These are phyloP conservation scores for Semicossyphus pulcher DNA, from an alignment of 2,113 vertebrate genomes.

Conservation along the genomic window DNA sequence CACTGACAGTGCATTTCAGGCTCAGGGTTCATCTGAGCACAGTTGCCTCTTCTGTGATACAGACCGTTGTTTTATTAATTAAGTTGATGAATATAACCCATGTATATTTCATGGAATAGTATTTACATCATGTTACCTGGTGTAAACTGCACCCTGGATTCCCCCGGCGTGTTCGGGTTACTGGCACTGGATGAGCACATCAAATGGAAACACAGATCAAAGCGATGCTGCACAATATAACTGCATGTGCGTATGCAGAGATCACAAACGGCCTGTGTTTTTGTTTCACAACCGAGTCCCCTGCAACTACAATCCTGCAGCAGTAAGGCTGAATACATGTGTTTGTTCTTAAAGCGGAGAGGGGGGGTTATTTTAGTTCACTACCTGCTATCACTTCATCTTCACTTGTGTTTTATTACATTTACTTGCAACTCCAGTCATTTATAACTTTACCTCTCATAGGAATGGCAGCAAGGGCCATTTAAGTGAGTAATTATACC, in stretches of 20 bases:
- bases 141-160: constrained; percentile 6
- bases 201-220: constrained; percentile 47
- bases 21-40: constrained; percentile 11
- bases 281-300: constrained; percentile 1
- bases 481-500: constrained; percentile 72
- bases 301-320: constrained; percentile 7
- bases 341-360: background rate
- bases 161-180: background rate
- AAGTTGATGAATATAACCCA: constrained; percentile 6
- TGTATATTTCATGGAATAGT: constrained; percentile 30
- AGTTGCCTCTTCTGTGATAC: background rate
- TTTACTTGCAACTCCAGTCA: constrained; percentile 58
- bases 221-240: constrained; percentile 10
- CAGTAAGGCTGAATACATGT: background rate
- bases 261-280: constrained; percentile 3
- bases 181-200: constrained; percentile 21
- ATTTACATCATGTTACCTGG: constrained; percentile 29
- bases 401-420: constrained; percentile 61
- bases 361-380: constrained; percentile 42
- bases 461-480: constrained; percentile 46
- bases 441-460: constrained; percentile 64
- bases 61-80: constrained; percentile 41
- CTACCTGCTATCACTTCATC: constrained; percentile 53
- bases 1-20: constrained; percentile 2
- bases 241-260: background rate